These are phyloP conservation scores for Carassius gibelio DNA, from an alignment of 2,113 vertebrate genomes.

Conservation along the genomic window DNA sequence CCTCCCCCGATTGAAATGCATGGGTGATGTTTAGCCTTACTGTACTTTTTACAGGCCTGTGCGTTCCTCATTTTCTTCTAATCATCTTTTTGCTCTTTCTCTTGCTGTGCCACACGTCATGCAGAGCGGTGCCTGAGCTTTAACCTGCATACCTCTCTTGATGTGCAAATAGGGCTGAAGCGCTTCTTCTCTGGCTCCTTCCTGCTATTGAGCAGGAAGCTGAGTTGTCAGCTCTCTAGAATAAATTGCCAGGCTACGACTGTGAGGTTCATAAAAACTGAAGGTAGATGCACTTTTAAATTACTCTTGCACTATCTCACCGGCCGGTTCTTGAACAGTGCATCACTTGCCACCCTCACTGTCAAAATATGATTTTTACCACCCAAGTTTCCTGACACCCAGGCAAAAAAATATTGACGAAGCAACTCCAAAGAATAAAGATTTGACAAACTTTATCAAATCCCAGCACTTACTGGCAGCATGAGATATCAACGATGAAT, in stretches of 20 bases:
- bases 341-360: not conserved
- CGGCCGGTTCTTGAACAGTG: not conserved
- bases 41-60: not conserved
- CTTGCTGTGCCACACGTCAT: slow-evolving; percentile 41
- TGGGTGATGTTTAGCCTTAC: slow-evolving; percentile 67
- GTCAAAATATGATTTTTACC: slow-evolving; percentile 30
- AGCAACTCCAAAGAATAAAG: slow-evolving; percentile 20
- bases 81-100: slow-evolving; percentile 40
- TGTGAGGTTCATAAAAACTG: slow-evolving; percentile 48
- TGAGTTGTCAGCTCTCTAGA: slow-evolving; percentile 45
- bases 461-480: slow-evolving; percentile 17
- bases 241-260: slow-evolving; percentile 48
- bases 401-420: slow-evolving; percentile 31
- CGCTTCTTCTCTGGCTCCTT: not conserved
- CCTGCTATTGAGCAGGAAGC: slow-evolving; percentile 6
- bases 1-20: slow-evolving; percentile 37
- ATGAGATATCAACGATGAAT: slow-evolving; percentile 23
- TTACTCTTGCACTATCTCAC: slow-evolving; percentile 50
- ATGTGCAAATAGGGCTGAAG: slow-evolving; percentile 72
- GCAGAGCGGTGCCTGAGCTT: slow-evolving; percentile 64
- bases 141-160: slow-evolving; percentile 64
- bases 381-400: slow-evolving; percentile 8
- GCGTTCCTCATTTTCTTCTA: slow-evolving; percentile 16
- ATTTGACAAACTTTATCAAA: slow-evolving; percentile 44
- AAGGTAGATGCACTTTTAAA: slow-evolving; percentile 54